Percentiles rank a stretch among this genome's conserved stretches.
phyloP scores from a whole-genome alignment of 2,797 vertebrate genomes.

The Rhinogobio ventralis region DNA sequence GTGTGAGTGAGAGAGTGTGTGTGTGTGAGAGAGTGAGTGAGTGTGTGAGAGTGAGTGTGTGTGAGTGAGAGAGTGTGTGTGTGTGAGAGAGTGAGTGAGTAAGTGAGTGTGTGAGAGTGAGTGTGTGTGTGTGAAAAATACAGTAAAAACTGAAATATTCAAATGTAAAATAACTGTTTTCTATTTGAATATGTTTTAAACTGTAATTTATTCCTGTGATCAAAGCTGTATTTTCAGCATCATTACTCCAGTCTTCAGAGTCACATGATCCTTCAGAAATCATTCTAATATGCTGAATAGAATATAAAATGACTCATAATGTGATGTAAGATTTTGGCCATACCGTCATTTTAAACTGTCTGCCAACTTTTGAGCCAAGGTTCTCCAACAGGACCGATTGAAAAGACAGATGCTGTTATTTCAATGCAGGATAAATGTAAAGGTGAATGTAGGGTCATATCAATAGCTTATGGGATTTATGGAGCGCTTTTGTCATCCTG shows the following conservation, averaged over 20 bases:
- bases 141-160: neutral
- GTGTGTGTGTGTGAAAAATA: too few species aligned
- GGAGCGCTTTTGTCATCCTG: conserved; percentile 34
- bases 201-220: neutral
- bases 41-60: too few species aligned
- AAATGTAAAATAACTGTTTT: neutral
- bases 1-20: too few species aligned
- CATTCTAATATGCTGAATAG: neutral
- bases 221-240: neutral
- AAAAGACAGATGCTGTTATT: conserved; percentile 44
- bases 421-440: conserved; percentile 45
- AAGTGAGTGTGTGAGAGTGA: too few species aligned
- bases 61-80: too few species aligned
- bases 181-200: neutral
- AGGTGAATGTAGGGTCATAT: conserved; percentile 37
- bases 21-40: too few species aligned
- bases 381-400: neutral
- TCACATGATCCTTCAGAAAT: conserved; percentile 6
- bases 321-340: conserved; percentile 4
- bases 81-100: too few species aligned
- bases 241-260: neutral
- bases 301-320: neutral
- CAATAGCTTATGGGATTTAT: conserved; percentile 42
- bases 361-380: neutral
- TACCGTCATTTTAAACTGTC: neutral